Base-by-base conservation (phyloP, 2,888 invertebrate genomes). In the Ichneumon xanthorius region DNA sequence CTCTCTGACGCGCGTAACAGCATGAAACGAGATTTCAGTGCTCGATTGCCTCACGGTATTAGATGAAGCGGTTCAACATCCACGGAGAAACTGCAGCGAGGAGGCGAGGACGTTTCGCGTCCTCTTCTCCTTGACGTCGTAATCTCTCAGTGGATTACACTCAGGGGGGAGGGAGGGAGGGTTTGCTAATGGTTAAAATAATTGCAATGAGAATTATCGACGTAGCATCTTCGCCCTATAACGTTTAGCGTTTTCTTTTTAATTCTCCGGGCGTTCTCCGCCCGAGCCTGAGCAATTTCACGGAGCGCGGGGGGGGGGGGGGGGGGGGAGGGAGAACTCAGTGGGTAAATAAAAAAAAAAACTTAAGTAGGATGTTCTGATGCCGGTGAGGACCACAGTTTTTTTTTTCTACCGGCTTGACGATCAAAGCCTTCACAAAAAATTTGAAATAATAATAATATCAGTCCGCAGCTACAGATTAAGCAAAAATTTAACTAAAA, bases 61-160 rank as follows among this genome's bases (percentile, higher is more conserved):
- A 82, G 72, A 85, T 67, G 81, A 80, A 83, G 83, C 83, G 87
- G 81, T 87, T 82, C 76, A 85, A 85, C 85, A 81, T 81, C 73
- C 77, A 45, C 76, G 82, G 72, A 80, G 79, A 83, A 82, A 84
- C 85, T 76, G 80, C 55, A 72, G 67, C 79, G 79, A 70, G 77
- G 76, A 85, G 71, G 67, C 53, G 68, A 67, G 67, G 48, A 37
- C 22, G 45, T 45, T 70, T 70, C 45, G 19, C 33, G 11, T 70
- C 48, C 45, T 45, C 45, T 11, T 71, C 70, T 75, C 73, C 45
- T 63, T 76, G 76, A 67, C 65, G 63, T 37, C 26, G 75, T 79
- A 65, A 82, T 76, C 79, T 76, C 58, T 85, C 79, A 82, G 71
- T 80, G 85, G 85, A 85, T 85, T 85, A 80, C 67, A 76, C 19